These are phyloP conservation scores for Helicoverpa assulta DNA, from an alignment of 2,888 invertebrate genomes.

Conservation along the genomic window DNA sequence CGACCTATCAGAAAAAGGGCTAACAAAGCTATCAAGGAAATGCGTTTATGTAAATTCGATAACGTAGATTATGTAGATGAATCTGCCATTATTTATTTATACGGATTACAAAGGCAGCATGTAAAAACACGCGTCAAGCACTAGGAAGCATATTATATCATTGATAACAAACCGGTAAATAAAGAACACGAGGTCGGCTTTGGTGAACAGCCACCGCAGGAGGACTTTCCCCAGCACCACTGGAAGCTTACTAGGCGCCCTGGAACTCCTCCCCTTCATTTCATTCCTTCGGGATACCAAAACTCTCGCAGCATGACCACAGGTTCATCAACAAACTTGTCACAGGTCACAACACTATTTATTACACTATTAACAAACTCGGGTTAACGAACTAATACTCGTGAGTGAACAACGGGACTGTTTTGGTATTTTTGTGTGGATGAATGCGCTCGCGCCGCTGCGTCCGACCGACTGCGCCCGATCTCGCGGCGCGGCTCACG, in stretches of 20 bases:
- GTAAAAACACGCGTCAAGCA: constrained; percentile 5
- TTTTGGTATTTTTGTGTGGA: constrained; percentile 44
- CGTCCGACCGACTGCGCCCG: constrained; percentile 64
- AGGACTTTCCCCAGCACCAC: constrained; percentile 89
- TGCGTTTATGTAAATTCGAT: constrained; percentile 31
- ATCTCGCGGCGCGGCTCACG: constrained; percentile 51
- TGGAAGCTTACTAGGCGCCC: constrained; percentile 77
- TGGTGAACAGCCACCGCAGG: constrained; percentile 91
- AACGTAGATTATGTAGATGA: background rate
- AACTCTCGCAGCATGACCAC: constrained; percentile 64
- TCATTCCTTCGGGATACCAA: constrained; percentile 71
- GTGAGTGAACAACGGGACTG: constrained; percentile 22
- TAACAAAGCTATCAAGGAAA: constrained; percentile 4
- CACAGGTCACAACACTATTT: constrained; percentile 57
- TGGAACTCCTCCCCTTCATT: constrained; percentile 81
- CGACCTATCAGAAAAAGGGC: background rate
- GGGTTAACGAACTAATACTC: constrained; percentile 43
- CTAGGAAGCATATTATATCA: constrained; percentile 26
- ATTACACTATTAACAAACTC: constrained; percentile 3
- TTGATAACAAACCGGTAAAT: constrained; percentile 90
- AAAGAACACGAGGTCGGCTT: constrained; percentile 91
- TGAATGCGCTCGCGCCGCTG: constrained; percentile 67
- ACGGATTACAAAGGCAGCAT: background rate
- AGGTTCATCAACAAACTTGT: constrained; percentile 56
- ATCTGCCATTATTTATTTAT: constrained; percentile 33